phyloP scores from a whole-genome alignment of 2,113 vertebrate species.

The Aspiorhynchus laticeps region DNA sequence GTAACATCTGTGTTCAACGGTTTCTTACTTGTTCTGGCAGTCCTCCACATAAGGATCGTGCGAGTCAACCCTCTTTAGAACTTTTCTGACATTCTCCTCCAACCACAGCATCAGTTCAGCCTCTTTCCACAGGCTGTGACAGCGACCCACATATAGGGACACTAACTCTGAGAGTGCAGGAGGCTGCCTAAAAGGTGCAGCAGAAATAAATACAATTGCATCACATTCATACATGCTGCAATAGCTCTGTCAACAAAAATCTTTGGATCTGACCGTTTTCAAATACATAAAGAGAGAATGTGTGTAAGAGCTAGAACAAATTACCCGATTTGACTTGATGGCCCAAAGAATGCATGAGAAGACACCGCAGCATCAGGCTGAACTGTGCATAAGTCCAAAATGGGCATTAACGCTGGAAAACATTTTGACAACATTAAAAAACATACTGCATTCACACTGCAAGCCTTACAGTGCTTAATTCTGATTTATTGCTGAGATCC shows the following conservation, averaged over 20 bases:
- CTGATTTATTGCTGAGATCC: no score
- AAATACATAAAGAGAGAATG: neutral
- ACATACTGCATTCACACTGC: neutral
- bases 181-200: slow-evolving; percentile 78
- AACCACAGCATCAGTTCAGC: slow-evolving; percentile 87
- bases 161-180: slow-evolving; percentile 88
- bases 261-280: neutral
- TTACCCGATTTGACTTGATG: slow-evolving; percentile 85
- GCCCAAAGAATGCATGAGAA: slow-evolving; percentile 87
- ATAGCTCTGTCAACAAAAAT: neutral
- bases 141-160: slow-evolving; percentile 87
- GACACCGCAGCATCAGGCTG: slow-evolving; percentile 83
- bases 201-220: slow-evolving; percentile 2
- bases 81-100: slow-evolving; percentile 84
- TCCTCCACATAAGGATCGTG: slow-evolving; percentile 82
- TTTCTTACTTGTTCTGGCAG: slow-evolving; percentile 83
- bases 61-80: slow-evolving; percentile 81
- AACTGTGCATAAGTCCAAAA: slow-evolving; percentile 89
- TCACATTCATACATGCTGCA: neutral
- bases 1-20: neutral
- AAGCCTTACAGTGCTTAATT: neutral
- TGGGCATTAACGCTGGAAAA: slow-evolving; percentile 84
- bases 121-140: slow-evolving; percentile 88
- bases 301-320: neutral
- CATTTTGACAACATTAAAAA: slow-evolving; percentile 1